Evolutionary conservation across 2,797 vertebrate species (phyloP), one percentile per base, ranked within the genome.

Genomic region (Acanthurus lineatus): DNA sequence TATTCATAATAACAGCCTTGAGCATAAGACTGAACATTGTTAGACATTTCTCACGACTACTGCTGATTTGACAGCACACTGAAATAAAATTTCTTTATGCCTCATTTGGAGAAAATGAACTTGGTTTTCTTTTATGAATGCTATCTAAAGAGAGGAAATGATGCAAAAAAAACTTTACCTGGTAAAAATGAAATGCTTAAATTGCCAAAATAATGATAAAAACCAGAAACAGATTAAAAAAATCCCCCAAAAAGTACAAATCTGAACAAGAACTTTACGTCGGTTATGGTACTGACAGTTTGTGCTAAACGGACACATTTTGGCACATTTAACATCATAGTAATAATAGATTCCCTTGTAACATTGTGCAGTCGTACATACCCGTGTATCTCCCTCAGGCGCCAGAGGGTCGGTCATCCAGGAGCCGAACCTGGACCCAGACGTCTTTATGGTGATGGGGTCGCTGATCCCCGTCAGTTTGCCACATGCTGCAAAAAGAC

Each of bases 321-420:
- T 2, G 17, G 9, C 17, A 28, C 35, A 14, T 58, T 32, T 9
- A 61, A 9, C 8, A 20, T 63, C 51, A 17, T 1, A 62, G 35
- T 9, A 6, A 4, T 6, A 65, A 5, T 47, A 19, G 4, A 32
- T 51, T 69, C 15, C 51, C 54, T 35, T 57, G 15, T 10, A 12
- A 25, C n/a, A 45, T 16, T n/a, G 45, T 64, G 40, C 19, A 16
- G 59, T 22, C 52, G 42, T 66, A 84, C 97, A 88, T 95, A 99
- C 98, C 95, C 97, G 96, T 57, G 96, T 98, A 58, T 99, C 98
- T 47, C 96, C 98, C 86, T 99, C 98, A 0, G 97, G 96, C 42
- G 98, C 98, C 69, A 97, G 93, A 1, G 98, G 98, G 81, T 99
- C 98, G 0, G 97, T 99, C 98, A 99, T 99, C 98, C 98, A 99